Conservation (phyloP, 2,113 vertebrate species). For the Dolichallabes microphthalmus region DNA sequence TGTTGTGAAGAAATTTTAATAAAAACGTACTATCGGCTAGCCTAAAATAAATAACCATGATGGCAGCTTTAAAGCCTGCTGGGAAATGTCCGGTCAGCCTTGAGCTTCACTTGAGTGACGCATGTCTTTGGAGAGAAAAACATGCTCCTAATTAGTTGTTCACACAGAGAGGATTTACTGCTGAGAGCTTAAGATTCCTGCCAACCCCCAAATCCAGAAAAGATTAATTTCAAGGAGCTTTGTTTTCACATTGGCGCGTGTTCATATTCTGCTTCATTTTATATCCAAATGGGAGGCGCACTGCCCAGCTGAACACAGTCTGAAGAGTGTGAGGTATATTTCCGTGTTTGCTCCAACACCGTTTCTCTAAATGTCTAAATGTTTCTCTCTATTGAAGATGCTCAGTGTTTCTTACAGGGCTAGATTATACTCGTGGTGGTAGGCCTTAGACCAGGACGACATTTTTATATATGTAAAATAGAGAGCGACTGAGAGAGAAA, state of each 20-base stretch:
- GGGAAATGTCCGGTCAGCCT: not conserved
- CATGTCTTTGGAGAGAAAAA: not conserved
- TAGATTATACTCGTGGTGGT: no score
- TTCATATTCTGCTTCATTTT: not conserved
- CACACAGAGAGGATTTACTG: not conserved
- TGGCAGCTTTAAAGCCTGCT: not conserved
- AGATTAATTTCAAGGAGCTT: slow-evolving; percentile 5
- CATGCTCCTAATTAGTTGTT: not conserved
- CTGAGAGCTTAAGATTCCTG: slow-evolving; percentile 1
- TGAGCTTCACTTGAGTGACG: not conserved
- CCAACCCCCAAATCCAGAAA: not conserved
- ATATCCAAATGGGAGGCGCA: not conserved
- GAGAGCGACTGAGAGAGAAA: no score
- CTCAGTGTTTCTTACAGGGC: not conserved
- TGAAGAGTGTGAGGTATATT: not conserved
- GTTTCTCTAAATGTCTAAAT: not conserved
- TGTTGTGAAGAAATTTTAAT: not conserved
- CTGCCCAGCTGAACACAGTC: not conserved
- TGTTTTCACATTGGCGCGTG: not conserved
- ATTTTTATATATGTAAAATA: no score
- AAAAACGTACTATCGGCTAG: not conserved
- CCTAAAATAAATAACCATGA: not conserved
- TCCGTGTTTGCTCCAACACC: not conserved
- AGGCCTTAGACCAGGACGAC: no score
- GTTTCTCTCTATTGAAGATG: not conserved